phyloP scores from a whole-genome alignment of 2,113 vertebrate species.

The Oryzias woworae region DNA sequence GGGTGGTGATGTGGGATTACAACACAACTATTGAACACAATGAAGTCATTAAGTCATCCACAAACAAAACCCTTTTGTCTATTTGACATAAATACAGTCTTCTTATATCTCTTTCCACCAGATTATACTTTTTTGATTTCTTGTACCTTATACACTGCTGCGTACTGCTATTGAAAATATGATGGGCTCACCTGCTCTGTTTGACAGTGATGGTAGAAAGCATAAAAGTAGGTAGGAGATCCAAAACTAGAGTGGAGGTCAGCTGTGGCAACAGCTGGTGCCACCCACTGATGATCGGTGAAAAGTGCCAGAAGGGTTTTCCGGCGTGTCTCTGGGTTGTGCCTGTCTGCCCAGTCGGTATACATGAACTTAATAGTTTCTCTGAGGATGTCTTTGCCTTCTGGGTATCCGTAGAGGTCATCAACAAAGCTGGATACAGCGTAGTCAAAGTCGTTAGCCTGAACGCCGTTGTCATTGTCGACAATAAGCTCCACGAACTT shows the following conservation, averaged over 20 bases:
- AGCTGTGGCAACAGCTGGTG: conserved; percentile 96
- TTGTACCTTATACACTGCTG: too few relatives aligned
- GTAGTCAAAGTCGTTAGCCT: conserved; percentile 98
- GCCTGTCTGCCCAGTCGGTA: conserved; percentile 96
- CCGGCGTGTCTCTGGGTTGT: conserved; percentile 95
- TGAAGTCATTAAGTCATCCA: too few relatives aligned
- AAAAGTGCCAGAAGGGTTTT: conserved; percentile 96
- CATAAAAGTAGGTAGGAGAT: conserved; percentile 97
- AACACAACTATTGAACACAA: too few relatives aligned
- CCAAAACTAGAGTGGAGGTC: conserved; percentile 98
- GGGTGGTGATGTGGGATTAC: too few relatives aligned
- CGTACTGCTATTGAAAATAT: too few relatives aligned
- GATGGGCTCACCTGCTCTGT: conserved; percentile 84
- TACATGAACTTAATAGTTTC: conserved; percentile 99
- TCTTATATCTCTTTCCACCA: too few relatives aligned
- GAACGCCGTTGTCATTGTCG: conserved; percentile 96
- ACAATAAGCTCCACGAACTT: conserved; percentile 99
- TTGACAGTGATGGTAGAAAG: conserved; percentile 99
- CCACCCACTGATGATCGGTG: conserved; percentile 98
- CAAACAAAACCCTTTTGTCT: too few relatives aligned
- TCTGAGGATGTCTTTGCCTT: conserved; percentile 95
- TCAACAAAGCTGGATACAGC: conserved; percentile 99
- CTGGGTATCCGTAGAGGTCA: conserved; percentile 96
- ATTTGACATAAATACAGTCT: too few relatives aligned
- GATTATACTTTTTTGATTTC: too few relatives aligned